These are phyloP conservation scores for Masnerella sp. DNA, from an alignment of 2,888 invertebrate species.

Conservation along the genomic window DNA sequence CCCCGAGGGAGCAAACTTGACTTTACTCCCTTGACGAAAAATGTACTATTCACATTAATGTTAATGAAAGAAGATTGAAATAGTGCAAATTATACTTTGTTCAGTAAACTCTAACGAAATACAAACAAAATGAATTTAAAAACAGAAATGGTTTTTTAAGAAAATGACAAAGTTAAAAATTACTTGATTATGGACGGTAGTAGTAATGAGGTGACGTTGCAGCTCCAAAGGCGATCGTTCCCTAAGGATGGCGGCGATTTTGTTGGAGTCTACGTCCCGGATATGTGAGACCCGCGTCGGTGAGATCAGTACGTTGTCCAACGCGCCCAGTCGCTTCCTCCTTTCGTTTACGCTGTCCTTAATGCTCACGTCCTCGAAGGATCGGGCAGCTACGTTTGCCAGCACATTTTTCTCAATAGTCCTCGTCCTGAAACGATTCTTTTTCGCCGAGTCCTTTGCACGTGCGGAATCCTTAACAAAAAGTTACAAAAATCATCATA, in stretches of 20 bases:
- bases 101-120: no score
- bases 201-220: constrained; percentile 89
- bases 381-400: constrained; percentile 65
- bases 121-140: neutral
- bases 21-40: no score
- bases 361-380: constrained; percentile 69
- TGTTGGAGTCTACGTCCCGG: constrained; percentile 84
- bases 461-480: no score
- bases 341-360: constrained; percentile 70
- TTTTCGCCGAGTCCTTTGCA: constrained; percentile 70
- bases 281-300: constrained; percentile 83
- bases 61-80: no score
- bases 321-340: constrained; percentile 80
- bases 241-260: constrained; percentile 89
- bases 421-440: constrained; percentile 75
- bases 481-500: no score
- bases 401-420: constrained; percentile 76
- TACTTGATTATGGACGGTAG: constrained; percentile 92
- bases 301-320: constrained; percentile 85
- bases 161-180: neutral
- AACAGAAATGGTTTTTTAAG: neutral
- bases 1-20: no score
- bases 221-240: constrained; percentile 90
- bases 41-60: no score
- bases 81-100: no score